phyloP scores from a whole-genome alignment of 2,797 vertebrate genomes.

The Craterocephalus amniculus region DNA sequence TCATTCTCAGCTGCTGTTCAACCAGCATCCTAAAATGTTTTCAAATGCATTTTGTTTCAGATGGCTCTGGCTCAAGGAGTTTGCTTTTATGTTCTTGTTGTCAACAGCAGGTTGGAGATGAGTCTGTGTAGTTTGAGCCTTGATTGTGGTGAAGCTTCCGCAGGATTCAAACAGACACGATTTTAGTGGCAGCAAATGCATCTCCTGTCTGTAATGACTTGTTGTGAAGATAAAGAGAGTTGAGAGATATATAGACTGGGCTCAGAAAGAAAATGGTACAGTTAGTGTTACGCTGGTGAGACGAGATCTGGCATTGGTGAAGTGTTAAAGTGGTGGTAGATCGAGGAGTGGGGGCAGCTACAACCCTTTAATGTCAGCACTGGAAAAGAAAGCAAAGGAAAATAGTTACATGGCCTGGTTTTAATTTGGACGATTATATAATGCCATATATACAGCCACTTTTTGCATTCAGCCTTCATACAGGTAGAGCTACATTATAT shows the following conservation, averaged over 20 bases:
- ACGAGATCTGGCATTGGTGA: conserved; percentile 33
- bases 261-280: conserved; percentile 27
- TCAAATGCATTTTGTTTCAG: conserved; percentile 19
- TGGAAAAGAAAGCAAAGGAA: no score
- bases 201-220: conserved; percentile 50
- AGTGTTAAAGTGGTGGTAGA: not conserved
- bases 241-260: conserved; percentile 23
- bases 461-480: no score
- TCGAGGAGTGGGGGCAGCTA: no score
- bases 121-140: conserved; percentile 25
- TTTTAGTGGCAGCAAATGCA: conserved; percentile 52
- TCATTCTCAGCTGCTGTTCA: conserved; percentile 13
- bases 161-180: conserved; percentile 36
- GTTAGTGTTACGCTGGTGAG: conserved; percentile 24
- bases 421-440: no score
- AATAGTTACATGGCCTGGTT: no score
- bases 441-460: no score
- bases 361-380: no score
- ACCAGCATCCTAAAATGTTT: conserved; percentile 26
- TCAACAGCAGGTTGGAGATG: conserved; percentile 27
- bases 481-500: no score
- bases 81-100: conserved; percentile 17
- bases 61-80: conserved; percentile 19
- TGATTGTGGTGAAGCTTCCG: conserved; percentile 43
- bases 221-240: conserved; percentile 56